Conservation (phyloP, 2,797 vertebrate species). For the Thripadectes ignobilis region DNA sequence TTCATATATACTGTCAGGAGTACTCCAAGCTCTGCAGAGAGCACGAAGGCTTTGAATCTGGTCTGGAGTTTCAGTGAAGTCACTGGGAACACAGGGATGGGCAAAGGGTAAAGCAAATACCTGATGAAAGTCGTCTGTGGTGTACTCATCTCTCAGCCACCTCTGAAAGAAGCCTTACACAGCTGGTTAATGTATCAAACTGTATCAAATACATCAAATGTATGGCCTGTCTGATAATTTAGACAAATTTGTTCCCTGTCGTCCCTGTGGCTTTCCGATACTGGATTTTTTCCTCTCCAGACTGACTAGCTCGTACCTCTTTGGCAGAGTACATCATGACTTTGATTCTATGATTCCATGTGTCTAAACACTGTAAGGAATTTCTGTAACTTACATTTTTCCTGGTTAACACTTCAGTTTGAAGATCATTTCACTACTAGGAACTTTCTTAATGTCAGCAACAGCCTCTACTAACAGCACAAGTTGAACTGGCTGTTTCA, state of each 20-base stretch:
- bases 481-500: background rate
- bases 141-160: background rate
- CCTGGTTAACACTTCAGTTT: background rate
- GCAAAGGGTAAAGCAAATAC: background rate
- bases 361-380: background rate
- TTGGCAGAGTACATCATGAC: background rate
- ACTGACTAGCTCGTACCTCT: background rate
- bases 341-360: background rate
- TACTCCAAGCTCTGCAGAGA: background rate
- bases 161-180: background rate
- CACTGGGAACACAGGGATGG: background rate
- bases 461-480: background rate
- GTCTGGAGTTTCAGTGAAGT: background rate
- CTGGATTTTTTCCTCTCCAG: background rate
- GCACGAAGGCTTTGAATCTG: background rate
- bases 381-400: background rate
- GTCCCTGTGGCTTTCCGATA: background rate
- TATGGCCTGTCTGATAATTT: background rate
- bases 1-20: background rate
- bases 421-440: background rate
- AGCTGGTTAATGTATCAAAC: background rate
- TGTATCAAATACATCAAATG: no score
- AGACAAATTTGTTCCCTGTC: background rate
- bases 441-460: background rate
- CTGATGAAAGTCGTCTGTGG: background rate